These are phyloP conservation scores for Collichthys lucidus DNA, from an alignment of 2,113 vertebrate species.

Conservation along the genomic window DNA sequence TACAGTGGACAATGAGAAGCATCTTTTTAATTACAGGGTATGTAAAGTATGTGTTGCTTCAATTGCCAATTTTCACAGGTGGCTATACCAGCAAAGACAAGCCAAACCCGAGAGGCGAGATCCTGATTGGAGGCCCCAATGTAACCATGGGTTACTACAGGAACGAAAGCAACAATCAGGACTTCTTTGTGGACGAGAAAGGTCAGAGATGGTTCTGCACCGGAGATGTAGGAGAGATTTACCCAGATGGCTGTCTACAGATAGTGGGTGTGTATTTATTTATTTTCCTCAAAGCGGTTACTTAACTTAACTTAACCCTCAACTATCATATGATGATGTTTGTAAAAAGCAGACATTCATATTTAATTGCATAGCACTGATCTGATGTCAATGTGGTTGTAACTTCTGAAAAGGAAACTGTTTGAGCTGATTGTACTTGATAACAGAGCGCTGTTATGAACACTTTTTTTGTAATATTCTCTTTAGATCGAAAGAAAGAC, in stretches of 20 bases:
- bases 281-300: neutral
- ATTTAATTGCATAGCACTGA: conserved; percentile 6
- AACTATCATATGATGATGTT: conserved; percentile 8
- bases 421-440: neutral
- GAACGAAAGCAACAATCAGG: conserved; percentile 86
- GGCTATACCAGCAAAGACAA: conserved; percentile 93
- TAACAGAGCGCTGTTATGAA: neutral
- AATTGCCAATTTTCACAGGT: conserved; percentile 78
- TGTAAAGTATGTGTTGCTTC: neutral
- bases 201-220: conserved; percentile 98
- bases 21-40: neutral
- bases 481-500: conserved; percentile 97
- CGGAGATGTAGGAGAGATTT: conserved; percentile 95
- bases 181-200: conserved; percentile 89
- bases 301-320: neutral
- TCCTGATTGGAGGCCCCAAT: conserved; percentile 95
- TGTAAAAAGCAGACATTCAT: neutral
- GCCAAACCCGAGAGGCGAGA: conserved; percentile 95
- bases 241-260: conserved; percentile 94
- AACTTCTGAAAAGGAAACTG: neutral
- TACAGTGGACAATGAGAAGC: neutral
- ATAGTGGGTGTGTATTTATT: conserved; percentile 90
- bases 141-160: conserved; percentile 96
- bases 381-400: neutral
- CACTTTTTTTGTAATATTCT: neutral